phyloP scores from a whole-genome alignment of 1,140 invertebrate species.

The Cydia strobilella region DNA sequence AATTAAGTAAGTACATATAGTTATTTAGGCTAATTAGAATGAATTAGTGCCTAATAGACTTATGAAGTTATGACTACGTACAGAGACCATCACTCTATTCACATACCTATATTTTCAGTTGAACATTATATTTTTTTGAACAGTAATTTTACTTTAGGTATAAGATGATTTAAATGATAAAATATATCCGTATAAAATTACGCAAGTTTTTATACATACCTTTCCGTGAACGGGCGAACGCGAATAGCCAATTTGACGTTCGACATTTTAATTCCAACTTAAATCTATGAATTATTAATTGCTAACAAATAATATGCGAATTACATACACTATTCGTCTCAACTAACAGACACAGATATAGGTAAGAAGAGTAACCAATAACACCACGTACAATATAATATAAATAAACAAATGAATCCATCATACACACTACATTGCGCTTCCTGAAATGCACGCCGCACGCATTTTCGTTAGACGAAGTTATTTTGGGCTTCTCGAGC shows the following conservation, averaged over 20 bases:
- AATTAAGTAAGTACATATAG: too few species aligned
- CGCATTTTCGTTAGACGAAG: conserved; percentile 38
- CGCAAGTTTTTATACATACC: conserved; percentile 45
- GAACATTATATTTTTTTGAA: background rate
- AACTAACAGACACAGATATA: background rate
- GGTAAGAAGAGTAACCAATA: background rate
- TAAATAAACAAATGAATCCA: background rate
- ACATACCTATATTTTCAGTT: too few species aligned
- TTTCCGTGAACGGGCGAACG: conserved; percentile 65
- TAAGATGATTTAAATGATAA: too few species aligned
- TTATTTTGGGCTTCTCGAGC: conserved; percentile 43
- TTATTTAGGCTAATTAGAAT: too few species aligned
- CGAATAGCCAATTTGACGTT: conserved; percentile 65
- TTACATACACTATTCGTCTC: background rate
- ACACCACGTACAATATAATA: background rate
- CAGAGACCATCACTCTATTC: too few species aligned
- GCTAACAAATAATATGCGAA: background rate
- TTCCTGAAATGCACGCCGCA: conserved; percentile 23
- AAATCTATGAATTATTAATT: background rate
- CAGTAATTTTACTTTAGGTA: background rate
- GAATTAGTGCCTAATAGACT: too few species aligned
- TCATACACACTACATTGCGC: background rate
- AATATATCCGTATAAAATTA: too few species aligned
- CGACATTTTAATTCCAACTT: conserved; percentile 48
- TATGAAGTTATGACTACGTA: too few species aligned